phyloP scores from a whole-genome alignment of 2,888 invertebrate species.

The Electrophaes corylata region DNA sequence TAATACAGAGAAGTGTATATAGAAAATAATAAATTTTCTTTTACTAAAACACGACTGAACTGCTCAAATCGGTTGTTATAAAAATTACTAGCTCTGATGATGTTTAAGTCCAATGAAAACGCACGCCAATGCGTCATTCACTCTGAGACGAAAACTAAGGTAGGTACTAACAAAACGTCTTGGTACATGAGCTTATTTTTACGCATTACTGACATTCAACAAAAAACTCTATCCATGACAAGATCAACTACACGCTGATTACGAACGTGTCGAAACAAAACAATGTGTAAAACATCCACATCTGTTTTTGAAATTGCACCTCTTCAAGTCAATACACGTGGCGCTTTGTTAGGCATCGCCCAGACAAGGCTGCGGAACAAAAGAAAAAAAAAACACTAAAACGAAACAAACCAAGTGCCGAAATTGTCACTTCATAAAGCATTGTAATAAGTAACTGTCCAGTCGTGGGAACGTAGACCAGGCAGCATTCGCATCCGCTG shows the following conservation, averaged over 20 bases:
- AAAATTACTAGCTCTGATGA: neutral
- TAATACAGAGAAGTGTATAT: neutral
- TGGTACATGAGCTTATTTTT: too few relatives aligned
- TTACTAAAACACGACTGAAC: neutral
- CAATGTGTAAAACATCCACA: constrained; percentile 49
- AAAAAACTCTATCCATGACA: constrained; percentile 17
- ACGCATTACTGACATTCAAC: too few relatives aligned
- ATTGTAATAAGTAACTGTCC: constrained; percentile 60
- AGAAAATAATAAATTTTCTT: constrained; percentile 15
- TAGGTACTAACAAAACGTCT: too few relatives aligned
- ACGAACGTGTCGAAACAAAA: constrained; percentile 44
- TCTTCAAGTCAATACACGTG: constrained; percentile 59
- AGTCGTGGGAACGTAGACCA: constrained; percentile 70
- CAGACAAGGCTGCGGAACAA: constrained; percentile 38
- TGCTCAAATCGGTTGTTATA: constrained; percentile 1
- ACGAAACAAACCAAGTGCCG: constrained; percentile 61
- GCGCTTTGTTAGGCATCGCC: constrained; percentile 62
- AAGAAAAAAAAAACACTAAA: constrained; percentile 57
- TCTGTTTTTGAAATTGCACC: constrained; percentile 60
- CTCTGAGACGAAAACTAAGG: too few relatives aligned
- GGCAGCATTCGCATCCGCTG: constrained; percentile 75
- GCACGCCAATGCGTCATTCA: too few relatives aligned
- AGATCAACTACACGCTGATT: constrained; percentile 35
- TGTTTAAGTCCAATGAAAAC: too few relatives aligned
- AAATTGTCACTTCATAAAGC: constrained; percentile 73